phyloP scores from a whole-genome alignment of 2,888 invertebrate genomes.

The Pseudococcus jackbeardsleyi region DNA sequence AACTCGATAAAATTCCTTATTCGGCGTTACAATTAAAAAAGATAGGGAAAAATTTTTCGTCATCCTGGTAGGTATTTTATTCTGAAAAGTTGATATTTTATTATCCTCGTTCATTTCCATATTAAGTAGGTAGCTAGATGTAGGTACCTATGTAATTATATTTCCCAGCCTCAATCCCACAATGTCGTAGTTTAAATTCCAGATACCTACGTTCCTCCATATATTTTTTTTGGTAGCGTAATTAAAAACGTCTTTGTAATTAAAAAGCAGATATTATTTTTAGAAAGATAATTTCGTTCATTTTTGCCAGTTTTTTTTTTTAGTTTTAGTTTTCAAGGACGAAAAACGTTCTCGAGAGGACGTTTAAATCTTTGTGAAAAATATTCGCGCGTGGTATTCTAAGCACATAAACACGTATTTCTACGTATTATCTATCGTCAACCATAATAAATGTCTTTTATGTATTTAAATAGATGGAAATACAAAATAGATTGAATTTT shows the following conservation, averaged over 20 bases:
- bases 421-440: conserved; percentile 13
- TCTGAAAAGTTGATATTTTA: not conserved
- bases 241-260: conserved; percentile 21
- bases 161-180: not conserved
- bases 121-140: not conserved
- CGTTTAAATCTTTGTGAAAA: conserved; percentile 27
- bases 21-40: not conserved
- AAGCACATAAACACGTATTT: not conserved
- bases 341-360: conserved; percentile 8
- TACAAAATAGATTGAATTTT: not conserved
- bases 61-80: not conserved
- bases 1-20: not conserved
- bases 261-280: conserved; percentile 11
- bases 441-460: conserved; percentile 7
- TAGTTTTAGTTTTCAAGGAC: conserved; percentile 24
- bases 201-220: not conserved
- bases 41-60: not conserved
- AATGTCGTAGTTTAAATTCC: not conserved
- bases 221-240: not conserved
- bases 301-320: conserved; percentile 46
- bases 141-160: not conserved
- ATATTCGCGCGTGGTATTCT: conserved; percentile 30
- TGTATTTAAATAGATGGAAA: not conserved
- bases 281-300: conserved; percentile 49
- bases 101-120: not conserved